These are phyloP conservation scores for Xestia ashworthii DNA, from an alignment of 2,888 invertebrate species.

Conservation along the genomic window DNA sequence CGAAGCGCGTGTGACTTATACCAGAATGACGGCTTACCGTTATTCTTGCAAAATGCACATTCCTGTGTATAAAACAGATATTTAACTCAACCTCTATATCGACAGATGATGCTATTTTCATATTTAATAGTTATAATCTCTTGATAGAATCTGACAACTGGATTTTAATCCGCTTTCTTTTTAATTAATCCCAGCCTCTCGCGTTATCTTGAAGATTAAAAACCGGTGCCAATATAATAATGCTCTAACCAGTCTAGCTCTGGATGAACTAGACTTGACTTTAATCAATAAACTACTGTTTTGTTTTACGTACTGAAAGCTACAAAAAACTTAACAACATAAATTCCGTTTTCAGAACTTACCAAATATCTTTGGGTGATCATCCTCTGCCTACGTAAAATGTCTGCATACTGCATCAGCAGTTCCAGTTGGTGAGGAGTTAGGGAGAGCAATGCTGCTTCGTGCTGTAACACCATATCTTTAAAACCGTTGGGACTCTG, in stretches of 20 bases:
- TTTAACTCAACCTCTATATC: not conserved
- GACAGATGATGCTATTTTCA: not conserved
- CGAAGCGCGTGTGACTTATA: slow-evolving; percentile 93
- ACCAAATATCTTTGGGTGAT: slow-evolving; percentile 70
- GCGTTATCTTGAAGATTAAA: not conserved
- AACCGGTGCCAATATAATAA: not conserved
- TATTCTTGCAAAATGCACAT: slow-evolving; percentile 91
- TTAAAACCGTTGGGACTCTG: slow-evolving; percentile 69
- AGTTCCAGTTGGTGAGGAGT: slow-evolving; percentile 76
- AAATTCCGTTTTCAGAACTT: not conserved
- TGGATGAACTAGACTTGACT: not conserved
- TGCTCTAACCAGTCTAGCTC: not conserved
- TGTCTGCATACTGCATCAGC: slow-evolving; percentile 79
- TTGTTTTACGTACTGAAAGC: not conserved
- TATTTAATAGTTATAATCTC: not conserved
- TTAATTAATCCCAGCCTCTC: not conserved
- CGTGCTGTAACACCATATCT: slow-evolving; percentile 75
- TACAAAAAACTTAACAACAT: not conserved
- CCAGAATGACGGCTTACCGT: slow-evolving; percentile 92
- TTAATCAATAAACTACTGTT: not conserved
- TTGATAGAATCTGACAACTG: not conserved
- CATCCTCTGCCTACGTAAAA: slow-evolving; percentile 77
- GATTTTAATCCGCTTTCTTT: not conserved
- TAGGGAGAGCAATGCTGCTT: slow-evolving; percentile 79
- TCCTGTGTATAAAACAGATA: slow-evolving; percentile 71